Evolutionary conservation across 2,888 invertebrate species (phyloP).

Genomic region (Sinodicranocentrus sp.): DNA sequence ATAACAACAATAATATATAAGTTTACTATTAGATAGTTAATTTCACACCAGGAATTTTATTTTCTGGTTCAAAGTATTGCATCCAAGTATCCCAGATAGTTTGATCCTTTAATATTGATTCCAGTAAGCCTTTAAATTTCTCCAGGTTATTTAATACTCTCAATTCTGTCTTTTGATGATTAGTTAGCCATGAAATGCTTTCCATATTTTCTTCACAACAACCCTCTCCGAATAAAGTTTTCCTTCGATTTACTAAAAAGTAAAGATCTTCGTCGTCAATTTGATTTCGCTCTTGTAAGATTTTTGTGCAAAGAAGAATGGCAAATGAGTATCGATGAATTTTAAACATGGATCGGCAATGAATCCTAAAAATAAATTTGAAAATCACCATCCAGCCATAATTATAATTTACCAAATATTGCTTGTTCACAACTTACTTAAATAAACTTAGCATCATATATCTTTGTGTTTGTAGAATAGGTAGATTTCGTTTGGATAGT

Average conservation of each 20-base stretch:
- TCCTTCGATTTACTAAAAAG: not conserved
- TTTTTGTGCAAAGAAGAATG: conserved; percentile 29
- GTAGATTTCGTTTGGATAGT: no score
- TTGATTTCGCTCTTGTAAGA: not conserved
- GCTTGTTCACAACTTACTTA: no score
- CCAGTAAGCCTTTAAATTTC: conserved; percentile 15
- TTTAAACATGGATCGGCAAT: not conserved
- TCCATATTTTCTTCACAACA: not conserved
- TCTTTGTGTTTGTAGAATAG: no score
- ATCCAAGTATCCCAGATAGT: conserved; percentile 17
- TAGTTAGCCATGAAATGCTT: not conserved
- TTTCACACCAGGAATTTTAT: conserved; percentile 11
- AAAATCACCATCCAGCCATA: no score
- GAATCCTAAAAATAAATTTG: no score
- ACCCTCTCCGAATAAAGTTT: no score
- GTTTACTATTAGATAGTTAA: no score
- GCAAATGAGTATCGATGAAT: conserved; percentile 25
- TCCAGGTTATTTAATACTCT: not conserved
- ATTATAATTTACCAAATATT: no score
- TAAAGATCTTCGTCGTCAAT: not conserved
- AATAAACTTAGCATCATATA: no score
- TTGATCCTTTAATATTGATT: not conserved
- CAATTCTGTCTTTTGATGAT: not conserved
- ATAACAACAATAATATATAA: no score
- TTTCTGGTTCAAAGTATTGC: not conserved